phyloP scores from a whole-genome alignment of 2,113 vertebrate genomes.

The Empidonax alnorum region DNA sequence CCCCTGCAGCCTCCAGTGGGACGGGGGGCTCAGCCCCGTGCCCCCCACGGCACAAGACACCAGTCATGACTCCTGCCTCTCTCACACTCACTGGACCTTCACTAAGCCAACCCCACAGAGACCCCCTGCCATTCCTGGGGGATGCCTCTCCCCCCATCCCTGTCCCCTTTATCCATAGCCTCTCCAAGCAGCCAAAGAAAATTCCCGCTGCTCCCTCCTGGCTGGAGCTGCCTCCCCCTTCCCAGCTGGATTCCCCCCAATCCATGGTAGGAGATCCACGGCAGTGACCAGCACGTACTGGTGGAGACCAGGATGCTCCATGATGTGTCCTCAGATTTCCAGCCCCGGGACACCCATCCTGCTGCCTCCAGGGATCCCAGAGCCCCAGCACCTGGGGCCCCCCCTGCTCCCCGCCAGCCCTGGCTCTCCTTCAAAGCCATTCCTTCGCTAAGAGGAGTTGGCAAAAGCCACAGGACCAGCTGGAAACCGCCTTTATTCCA shows the following conservation, averaged over 20 bases:
- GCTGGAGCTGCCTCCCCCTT: neutral
- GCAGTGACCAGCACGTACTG: neutral
- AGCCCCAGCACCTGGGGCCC: neutral
- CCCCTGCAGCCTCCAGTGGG: neutral
- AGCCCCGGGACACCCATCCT: neutral
- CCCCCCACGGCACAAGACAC: neutral
- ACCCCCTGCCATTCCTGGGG: fast-evolving
- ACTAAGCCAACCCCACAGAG: neutral
- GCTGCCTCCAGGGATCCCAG: neutral
- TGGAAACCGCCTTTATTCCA: conserved; percentile 23
- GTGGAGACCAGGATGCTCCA: neutral
- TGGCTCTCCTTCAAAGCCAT: conserved; percentile 47
- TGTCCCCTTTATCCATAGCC: neutral
- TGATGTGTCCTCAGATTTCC: neutral
- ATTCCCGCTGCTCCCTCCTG: neutral
- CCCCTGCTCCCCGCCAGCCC: neutral
- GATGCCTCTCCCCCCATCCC: fast-evolving
- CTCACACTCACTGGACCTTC: neutral
- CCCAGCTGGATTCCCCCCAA: neutral
- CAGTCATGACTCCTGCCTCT: neutral
- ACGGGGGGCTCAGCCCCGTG: neutral
- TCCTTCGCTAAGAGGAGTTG: neutral
- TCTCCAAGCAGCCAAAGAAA: neutral
- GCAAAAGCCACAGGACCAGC: conserved; percentile 28
- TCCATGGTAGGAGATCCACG: neutral